phyloP scores from a whole-genome alignment of 2,797 vertebrate genomes.

The Manis javanica region DNA sequence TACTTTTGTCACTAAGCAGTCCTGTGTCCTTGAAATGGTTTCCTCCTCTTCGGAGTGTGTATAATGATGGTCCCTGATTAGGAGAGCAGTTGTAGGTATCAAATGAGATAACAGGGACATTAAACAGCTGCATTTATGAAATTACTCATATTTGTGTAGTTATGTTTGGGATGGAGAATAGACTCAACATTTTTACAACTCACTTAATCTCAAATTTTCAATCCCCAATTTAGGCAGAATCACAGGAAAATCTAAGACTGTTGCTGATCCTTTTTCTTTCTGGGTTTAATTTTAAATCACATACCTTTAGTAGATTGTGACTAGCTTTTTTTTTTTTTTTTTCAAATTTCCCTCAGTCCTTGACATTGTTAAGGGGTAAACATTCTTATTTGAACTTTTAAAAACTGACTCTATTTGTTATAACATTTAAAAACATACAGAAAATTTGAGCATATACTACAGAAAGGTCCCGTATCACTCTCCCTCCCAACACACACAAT shows the following conservation, averaged over 20 bases:
- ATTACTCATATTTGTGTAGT: fast-evolving
- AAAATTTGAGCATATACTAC: background rate
- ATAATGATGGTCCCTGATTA: background rate
- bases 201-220: background rate
- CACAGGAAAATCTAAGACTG: background rate
- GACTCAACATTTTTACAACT: background rate
- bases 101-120: background rate
- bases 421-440: background rate
- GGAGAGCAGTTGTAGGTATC: no score
- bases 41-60: fast-evolving
- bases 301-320: background rate
- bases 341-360: background rate
- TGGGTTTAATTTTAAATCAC: background rate
- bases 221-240: background rate
- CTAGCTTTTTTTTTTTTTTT: background rate
- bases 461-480: background rate
- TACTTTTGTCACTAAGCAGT: background rate
- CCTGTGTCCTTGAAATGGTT: background rate
- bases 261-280: background rate
- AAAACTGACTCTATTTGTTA: background rate
- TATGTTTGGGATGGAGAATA: background rate
- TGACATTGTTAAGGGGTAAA: background rate
- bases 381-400: background rate
- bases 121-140: background rate
- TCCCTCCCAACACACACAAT: background rate